A percentile compares a stretch with the other conserved stretches of the same genome.
phyloP scores from a whole-genome alignment of 2,888 invertebrate genomes.

The Clusia tigrina region DNA sequence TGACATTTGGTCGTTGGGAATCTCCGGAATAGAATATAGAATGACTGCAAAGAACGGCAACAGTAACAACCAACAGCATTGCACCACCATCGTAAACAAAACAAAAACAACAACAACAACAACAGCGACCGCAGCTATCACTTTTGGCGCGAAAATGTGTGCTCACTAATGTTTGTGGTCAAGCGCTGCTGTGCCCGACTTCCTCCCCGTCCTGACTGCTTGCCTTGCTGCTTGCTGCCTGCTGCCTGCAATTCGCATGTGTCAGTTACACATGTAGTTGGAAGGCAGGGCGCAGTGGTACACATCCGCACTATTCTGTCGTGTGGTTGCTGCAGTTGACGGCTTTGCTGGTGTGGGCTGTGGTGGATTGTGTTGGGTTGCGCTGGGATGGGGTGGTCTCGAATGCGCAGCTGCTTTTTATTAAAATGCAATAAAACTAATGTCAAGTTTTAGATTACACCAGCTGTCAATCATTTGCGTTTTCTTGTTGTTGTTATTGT shows the following conservation, averaged over 20 bases:
- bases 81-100: background rate
- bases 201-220: no score
- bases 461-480: background rate
- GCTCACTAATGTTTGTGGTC: background rate
- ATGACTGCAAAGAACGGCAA: background rate
- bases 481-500: constrained; percentile 28
- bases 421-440: no score
- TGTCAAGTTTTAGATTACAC: constrained; percentile 16
- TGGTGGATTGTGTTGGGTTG: no score
- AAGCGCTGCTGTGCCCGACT: constrained; percentile 10
- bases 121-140: background rate
- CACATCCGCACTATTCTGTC: no score
- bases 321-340: no score
- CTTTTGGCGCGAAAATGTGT: constrained; percentile 16
- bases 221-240: no score
- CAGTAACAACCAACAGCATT: background rate
- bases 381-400: no score
- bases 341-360: no score
- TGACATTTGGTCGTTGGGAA: constrained; percentile 54
- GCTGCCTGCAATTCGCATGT: no score
- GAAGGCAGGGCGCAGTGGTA: no score
- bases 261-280: no score
- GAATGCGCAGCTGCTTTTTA: no score
- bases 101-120: constrained; percentile 7
- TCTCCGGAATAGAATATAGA: constrained; percentile 40